Conservation (phyloP, 2,888 invertebrate species). For the Ditylenchus weischeri region DNA sequence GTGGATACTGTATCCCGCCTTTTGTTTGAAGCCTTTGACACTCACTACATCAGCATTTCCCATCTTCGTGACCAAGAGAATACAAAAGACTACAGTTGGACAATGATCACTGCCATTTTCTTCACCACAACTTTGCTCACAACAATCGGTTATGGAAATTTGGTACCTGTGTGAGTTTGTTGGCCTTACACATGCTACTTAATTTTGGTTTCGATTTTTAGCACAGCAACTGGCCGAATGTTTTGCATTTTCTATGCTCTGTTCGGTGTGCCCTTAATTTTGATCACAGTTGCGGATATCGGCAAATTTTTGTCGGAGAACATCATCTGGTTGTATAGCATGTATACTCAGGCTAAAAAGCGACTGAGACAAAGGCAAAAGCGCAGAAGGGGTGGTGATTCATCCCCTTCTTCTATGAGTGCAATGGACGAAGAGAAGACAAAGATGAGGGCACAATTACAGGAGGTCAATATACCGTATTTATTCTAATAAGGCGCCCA, state of each 20-base stretch:
- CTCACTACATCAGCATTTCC: constrained; percentile 52
- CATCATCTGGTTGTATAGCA: constrained; percentile 55
- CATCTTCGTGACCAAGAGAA: constrained; percentile 42
- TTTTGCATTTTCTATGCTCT: constrained; percentile 58
- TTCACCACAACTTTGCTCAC: constrained; percentile 58
- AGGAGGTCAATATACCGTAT: constrained; percentile 11
- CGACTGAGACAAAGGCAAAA: constrained; percentile 10
- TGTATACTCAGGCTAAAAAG: constrained; percentile 29
- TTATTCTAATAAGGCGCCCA: too few species aligned
- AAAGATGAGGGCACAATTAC: constrained; percentile 17
- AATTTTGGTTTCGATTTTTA: too few species aligned
- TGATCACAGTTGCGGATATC: constrained; percentile 58
- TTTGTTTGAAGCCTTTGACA: constrained; percentile 58
- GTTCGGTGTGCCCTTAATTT: constrained; percentile 57
- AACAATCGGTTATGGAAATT: constrained; percentile 58
- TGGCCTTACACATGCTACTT: neutral
- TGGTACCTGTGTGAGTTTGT: constrained; percentile 47
- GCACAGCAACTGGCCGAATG: constrained; percentile 55
- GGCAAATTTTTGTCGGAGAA: constrained; percentile 59
- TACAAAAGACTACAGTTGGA: constrained; percentile 47
- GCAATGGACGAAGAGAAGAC: constrained; percentile 14
- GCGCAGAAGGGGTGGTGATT: neutral
- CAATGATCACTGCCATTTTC: constrained; percentile 55
- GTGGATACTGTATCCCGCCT: constrained; percentile 55
- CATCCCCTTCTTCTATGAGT: neutral